Evolutionary conservation across 2,888 invertebrate species (phyloP).

Genomic region (Zootermopsis nevadensis): DNA sequence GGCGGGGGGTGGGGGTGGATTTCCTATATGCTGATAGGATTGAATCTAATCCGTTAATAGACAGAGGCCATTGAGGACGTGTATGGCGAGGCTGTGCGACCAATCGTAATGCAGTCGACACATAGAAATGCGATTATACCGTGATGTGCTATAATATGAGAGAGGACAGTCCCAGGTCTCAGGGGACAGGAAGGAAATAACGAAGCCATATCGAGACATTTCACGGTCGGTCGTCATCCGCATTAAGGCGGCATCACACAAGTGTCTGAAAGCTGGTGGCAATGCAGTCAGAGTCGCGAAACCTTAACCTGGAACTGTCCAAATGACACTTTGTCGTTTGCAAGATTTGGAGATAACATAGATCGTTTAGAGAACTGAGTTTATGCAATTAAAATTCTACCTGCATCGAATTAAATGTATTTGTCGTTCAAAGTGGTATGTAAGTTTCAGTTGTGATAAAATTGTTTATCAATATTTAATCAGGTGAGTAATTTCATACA

Average conservation of each 20-base stretch:
- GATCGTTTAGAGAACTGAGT: too few relatives aligned
- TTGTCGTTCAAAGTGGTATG: too few relatives aligned
- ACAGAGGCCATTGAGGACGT: not conserved
- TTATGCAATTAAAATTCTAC: too few relatives aligned
- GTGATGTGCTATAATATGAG: slow-evolving; percentile 38
- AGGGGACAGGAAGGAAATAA: slow-evolving; percentile 24
- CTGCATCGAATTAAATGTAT: too few relatives aligned
- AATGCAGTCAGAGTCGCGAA: not conserved
- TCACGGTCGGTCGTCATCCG: not conserved
- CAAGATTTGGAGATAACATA: not conserved
- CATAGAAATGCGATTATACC: slow-evolving; percentile 47
- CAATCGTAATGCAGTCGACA: slow-evolving; percentile 39
- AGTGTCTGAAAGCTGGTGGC: not conserved
- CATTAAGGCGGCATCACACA: slow-evolving; percentile 18
- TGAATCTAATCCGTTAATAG: slow-evolving; percentile 50
- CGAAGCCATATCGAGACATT: slow-evolving; percentile 25
- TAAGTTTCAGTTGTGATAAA: too few relatives aligned
- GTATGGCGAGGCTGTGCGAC: slow-evolving; percentile 15
- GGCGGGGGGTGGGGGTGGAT: slow-evolving; percentile 1
- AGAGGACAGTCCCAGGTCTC: not conserved
- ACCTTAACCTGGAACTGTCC: not conserved
- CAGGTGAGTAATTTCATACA: too few relatives aligned
- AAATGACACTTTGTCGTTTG: slow-evolving; percentile 1
- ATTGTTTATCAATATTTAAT: too few relatives aligned
- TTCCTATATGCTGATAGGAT: slow-evolving; percentile 45